Evolutionary conservation across 2,888 invertebrate species (phyloP).

Genomic region (Colletes collaris): DNA sequence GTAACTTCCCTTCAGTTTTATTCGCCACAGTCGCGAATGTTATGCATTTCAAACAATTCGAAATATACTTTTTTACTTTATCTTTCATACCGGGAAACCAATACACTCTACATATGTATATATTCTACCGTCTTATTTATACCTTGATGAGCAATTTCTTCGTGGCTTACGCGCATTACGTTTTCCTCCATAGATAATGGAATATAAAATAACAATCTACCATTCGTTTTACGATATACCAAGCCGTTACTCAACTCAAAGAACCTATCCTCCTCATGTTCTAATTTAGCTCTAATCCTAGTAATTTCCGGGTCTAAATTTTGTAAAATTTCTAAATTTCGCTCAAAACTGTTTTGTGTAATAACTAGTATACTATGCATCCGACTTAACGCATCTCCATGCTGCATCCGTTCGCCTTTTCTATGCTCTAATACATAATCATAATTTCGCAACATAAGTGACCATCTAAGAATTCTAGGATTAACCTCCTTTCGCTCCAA

Average conservation of each 20-base stretch:
- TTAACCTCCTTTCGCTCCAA: conserved; percentile 20
- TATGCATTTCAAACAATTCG: conserved; percentile 22
- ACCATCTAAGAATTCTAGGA: conserved; percentile 15
- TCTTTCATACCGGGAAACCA: background rate
- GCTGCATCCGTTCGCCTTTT: background rate
- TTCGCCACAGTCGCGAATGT: background rate
- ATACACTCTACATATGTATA: background rate
- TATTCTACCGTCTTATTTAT: background rate
- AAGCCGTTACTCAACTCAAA: conserved; percentile 34
- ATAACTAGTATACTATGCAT: too few species aligned
- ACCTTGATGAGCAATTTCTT: background rate
- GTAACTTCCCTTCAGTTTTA: background rate
- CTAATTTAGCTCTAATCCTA: conserved; percentile 15
- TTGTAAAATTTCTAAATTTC: conserved; percentile 9
- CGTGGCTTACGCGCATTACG: background rate
- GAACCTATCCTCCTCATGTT: conserved; percentile 9
- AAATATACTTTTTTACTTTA: background rate
- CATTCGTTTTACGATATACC: conserved; percentile 16
- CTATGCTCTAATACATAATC: conserved; percentile 17
- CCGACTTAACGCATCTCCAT: conserved; percentile 12
- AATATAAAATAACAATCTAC: conserved; percentile 14
- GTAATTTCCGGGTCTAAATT: conserved; percentile 16
- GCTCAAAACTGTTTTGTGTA: background rate
- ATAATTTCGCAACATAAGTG: background rate
- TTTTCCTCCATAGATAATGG: conserved; percentile 5